These are phyloP conservation scores for Synanthedon myopaeformis DNA, from an alignment of 2,888 invertebrate genomes.

Conservation along the genomic window DNA sequence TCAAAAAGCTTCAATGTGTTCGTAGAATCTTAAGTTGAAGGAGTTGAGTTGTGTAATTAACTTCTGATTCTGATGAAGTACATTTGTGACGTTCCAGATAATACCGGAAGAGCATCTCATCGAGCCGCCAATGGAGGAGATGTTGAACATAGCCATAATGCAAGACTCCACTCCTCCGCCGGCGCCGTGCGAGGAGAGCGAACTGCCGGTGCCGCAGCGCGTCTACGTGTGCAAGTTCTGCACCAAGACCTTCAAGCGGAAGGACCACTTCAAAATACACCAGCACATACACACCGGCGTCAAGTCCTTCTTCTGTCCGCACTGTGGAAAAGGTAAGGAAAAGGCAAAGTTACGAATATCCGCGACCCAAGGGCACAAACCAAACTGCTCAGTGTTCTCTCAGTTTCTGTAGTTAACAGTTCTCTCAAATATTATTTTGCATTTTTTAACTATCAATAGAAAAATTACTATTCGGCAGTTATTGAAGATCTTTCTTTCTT, in stretches of 20 bases:
- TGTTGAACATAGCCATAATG: neutral
- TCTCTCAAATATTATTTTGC: no score
- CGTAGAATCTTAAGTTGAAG: no score
- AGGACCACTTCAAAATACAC: slow-evolving; percentile 63
- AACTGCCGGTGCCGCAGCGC: slow-evolving; percentile 39
- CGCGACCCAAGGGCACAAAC: no score
- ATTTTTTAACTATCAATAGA: no score
- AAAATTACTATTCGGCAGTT: no score
- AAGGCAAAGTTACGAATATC: no score
- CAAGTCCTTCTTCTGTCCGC: slow-evolving; percentile 53
- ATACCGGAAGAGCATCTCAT: neutral
- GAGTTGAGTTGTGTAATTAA: no score
- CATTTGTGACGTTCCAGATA: neutral
- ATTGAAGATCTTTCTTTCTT: no score
- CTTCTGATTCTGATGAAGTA: no score
- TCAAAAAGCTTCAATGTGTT: no score
- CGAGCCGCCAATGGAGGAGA: neutral
- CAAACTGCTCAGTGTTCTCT: no score
- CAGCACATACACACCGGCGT: slow-evolving; percentile 57
- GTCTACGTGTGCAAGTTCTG: slow-evolving; percentile 62
- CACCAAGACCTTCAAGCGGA: slow-evolving; percentile 52
- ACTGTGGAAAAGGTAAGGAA: slow-evolving; percentile 60
- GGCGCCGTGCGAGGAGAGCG: neutral
- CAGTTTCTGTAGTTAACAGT: no score
- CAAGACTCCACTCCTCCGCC: neutral